Base-by-base conservation (phyloP, 2,797 vertebrate species). In the Dendrocincla tyrannina region DNA sequence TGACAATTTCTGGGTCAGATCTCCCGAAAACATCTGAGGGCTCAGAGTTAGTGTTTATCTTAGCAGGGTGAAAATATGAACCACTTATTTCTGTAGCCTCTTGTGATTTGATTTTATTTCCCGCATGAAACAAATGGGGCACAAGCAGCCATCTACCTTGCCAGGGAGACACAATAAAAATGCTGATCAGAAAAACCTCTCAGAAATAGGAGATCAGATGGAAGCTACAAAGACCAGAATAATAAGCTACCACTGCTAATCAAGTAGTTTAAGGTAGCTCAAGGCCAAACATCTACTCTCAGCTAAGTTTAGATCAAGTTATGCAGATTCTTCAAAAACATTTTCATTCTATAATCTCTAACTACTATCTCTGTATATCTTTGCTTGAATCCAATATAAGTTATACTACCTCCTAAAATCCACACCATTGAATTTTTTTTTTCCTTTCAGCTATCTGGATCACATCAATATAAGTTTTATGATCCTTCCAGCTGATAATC, bases 31-130 rank as follows among this genome's bases (percentile, higher is more conserved):
- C 50, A 84, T 58, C 1, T 69, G 60, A 91, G 18, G 18, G 52
- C 49, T 93, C 52, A 62, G 37, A 62, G 69, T 96, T 94, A 96
- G 96, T 88, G 53, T 96, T 97, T 96, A 92, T 83, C 96, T 85
- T 89, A 94, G 47, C 50, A 44, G 30, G 32, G n/a, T 80, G 53
- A 85, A 91, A 93, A 83, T 63, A 76, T 9, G 56, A 94, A 64
- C 32, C 5, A 82, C 39, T 70, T 89, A 50, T n/a, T 89, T 81
- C 77, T 82, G 55, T 58, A 84, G 70, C 46, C 67, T 69, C 66
- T 66, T 77, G 70, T 82, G 75, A 53, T 83, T 77, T 9, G 3
- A 59, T 95, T 85, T 96, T 47, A 60, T 78, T 93, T 86, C 17
- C 47, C 16, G 13, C 7, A 12, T 81, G 68, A 94, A 91, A 78